These are phyloP conservation scores for Argyresthia albistria DNA, from an alignment of 2,888 invertebrate genomes.

Conservation along the genomic window DNA sequence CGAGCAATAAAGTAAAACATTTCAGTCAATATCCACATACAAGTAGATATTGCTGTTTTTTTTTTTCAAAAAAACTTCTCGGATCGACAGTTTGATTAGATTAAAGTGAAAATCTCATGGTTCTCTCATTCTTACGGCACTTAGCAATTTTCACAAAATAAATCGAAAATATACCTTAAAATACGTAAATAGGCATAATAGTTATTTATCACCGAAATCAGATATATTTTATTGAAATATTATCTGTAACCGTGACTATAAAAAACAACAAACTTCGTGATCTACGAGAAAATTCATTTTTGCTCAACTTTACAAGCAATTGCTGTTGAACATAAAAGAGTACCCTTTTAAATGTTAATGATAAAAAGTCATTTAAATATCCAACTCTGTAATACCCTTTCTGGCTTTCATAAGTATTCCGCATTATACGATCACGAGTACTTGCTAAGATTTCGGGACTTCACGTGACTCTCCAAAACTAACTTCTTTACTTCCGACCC, in stretches of 20 bases:
- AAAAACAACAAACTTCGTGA: neutral
- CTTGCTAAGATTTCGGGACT: neutral
- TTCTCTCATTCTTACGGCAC: too few species aligned
- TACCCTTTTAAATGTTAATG: constrained; percentile 3
- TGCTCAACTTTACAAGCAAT: too few species aligned
- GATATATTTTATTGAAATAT: neutral
- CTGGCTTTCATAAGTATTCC: constrained; percentile 4
- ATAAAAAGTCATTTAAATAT: constrained; percentile 2
- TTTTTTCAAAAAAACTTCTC: too few species aligned
- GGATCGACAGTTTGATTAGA: too few species aligned
- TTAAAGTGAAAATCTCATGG: too few species aligned
- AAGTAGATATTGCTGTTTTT: too few species aligned
- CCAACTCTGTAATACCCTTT: constrained; percentile 1
- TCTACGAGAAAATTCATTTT: neutral
- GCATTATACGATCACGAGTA: neutral
- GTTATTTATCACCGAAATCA: neutral
- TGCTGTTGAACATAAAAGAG: too few species aligned
- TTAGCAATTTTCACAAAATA: neutral
- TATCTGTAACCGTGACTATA: neutral
- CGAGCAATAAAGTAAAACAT: too few species aligned
- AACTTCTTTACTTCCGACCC: constrained; percentile 5
- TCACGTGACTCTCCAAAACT: constrained; percentile 1
- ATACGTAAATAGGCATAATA: neutral
- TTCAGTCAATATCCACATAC: too few species aligned
- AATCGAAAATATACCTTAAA: neutral